Conservation (phyloP, 2,797 vertebrate species). For the Artibeus lituratus region DNA sequence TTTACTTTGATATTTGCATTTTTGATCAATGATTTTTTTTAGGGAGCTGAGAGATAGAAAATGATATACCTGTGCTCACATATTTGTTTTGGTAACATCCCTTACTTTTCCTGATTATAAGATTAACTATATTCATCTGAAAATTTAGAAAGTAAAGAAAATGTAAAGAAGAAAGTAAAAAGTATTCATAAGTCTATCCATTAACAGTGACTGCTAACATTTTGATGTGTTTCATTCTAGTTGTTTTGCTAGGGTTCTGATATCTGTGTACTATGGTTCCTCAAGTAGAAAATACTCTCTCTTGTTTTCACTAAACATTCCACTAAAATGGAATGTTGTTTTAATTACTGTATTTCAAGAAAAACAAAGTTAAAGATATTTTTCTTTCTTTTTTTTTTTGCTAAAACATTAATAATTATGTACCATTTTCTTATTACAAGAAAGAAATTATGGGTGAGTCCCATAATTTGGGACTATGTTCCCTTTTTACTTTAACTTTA, state of each 20-base stretch:
- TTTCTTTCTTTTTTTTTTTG: not conserved
- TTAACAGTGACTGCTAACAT: not conserved
- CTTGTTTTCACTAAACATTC: not conserved
- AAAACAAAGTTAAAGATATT: not conserved
- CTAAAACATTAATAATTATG: not conserved
- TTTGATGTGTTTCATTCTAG: not conserved
- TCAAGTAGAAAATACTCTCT: not conserved
- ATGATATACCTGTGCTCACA: not conserved
- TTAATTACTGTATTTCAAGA: conserved; percentile 5
- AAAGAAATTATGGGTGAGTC: no score
- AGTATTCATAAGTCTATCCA: not conserved
- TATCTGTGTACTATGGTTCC: not conserved
- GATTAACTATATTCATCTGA: not conserved
- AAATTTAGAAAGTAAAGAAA: conserved; percentile 34
- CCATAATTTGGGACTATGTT: not conserved
- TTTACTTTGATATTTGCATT: conserved; percentile 21
- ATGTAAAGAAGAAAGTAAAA: not conserved
- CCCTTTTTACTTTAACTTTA: not conserved
- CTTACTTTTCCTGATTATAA: not conserved
- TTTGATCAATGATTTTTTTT: not conserved
- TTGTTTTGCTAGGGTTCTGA: conserved; percentile 28
- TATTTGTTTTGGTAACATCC: conserved; percentile 1
- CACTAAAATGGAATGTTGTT: not conserved
- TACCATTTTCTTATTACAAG: not conserved
- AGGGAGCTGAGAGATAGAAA: not conserved